Evolutionary conservation across 35 echinoderm and acorn worm species (phyloP), one percentile per base, ranked within the genome.

Genomic region (Ophioderma brevispina): DNA sequence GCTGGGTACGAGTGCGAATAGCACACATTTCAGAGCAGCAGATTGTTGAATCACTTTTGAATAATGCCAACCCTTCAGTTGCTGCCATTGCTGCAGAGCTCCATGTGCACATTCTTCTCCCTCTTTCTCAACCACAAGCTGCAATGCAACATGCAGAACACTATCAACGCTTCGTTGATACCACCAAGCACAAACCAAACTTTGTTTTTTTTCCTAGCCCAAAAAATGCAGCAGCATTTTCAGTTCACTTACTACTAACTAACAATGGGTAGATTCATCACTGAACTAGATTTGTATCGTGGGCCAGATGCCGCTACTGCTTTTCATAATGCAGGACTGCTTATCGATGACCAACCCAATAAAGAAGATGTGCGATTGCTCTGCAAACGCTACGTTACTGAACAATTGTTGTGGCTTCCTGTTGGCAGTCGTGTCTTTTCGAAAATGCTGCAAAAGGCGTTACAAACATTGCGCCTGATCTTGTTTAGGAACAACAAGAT

Each of bases 11-110:
- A 70, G 28, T 70, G 2, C 59, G 59, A 70, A 4, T 70, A 70
- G 59, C 59, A 70, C 59, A 70, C 59, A 70, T 70, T 70, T 30
- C 28, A 70, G 59, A 70, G 59, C 59, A 70, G 59, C 59, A 70
- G n/a, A 25, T 15, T 25, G n/a, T 70, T 70, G 17, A 70, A 70
- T 15, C 59, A 70, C 59, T 70, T 70, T 70, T 70, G 59, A 70
- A 70, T 70, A 18, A 70, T 30, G 17, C 59, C 28, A 30, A 70
- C 59, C 17, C 59, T 70, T 70, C 23, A 70, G 59, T 70, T 18
- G 59, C 59, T 70, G 59, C 59, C 15, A 30, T 25, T 25, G 59
- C 59, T 70, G 59, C 59, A 70, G 59, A 70, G 28, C 59, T 70
- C 59, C 59, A 70, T 70, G 59, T 70, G 59, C 59, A 70, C 59